Percentiles rank a stretch among this genome's conserved stretches.
Evolutionary conservation across 2,888 invertebrate genomes (phyloP).

Genomic region (Megaustenia siamemsis): DNA sequence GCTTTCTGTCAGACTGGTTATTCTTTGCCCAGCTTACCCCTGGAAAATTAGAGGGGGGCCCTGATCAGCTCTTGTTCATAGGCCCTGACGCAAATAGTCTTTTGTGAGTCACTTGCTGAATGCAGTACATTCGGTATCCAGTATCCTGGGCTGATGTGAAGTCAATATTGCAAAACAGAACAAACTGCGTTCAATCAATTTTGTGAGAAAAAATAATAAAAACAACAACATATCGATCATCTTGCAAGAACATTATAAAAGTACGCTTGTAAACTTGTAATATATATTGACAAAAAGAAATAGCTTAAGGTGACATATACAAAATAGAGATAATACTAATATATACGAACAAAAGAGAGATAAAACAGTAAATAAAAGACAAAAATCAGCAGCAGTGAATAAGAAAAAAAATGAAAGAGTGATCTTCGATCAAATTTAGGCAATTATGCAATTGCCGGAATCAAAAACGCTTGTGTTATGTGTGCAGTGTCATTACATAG

Average conservation of each 20-base stretch:
- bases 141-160: too few relatives aligned
- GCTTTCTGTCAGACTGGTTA: too few relatives aligned
- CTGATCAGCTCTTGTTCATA: too few relatives aligned
- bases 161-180: too few relatives aligned
- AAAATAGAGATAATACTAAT: background rate
- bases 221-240: background rate
- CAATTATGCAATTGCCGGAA: conserved; percentile 4
- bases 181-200: background rate
- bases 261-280: too few relatives aligned
- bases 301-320: background rate
- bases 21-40: too few relatives aligned
- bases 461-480: conserved; percentile 4
- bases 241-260: background rate
- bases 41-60: too few relatives aligned
- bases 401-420: background rate
- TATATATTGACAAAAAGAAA: background rate
- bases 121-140: too few relatives aligned
- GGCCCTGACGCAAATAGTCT: too few relatives aligned
- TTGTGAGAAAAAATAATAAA: background rate
- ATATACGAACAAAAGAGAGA: background rate
- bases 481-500: conserved; percentile 5
- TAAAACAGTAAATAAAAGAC: background rate
- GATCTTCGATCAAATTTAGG: background rate
- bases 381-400: background rate
- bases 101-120: too few relatives aligned